Evolutionary conservation across 2,888 invertebrate genomes (phyloP).

Genomic region (Silvanus unidentatus): DNA sequence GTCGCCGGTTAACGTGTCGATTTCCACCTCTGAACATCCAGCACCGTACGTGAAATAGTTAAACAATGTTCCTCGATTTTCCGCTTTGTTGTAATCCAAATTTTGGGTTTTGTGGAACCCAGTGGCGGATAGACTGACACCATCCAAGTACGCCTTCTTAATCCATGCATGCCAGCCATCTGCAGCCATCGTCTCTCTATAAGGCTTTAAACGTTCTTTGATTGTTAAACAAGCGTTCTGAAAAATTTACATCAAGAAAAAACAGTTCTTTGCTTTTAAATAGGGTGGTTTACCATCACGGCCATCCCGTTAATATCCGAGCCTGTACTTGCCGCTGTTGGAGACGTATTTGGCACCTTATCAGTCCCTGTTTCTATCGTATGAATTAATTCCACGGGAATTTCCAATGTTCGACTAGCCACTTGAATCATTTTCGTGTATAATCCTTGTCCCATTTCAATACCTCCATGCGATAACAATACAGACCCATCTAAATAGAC

Average conservation of each 20-base stretch:
- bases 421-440: slow-evolving; percentile 95
- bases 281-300: slow-evolving; percentile 54
- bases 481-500: slow-evolving; percentile 88
- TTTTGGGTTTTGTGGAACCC: slow-evolving; percentile 77
- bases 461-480: slow-evolving; percentile 83
- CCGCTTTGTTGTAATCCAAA: slow-evolving; percentile 65
- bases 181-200: slow-evolving; percentile 69
- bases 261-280: slow-evolving; percentile 1
- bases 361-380: slow-evolving; percentile 81
- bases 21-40: slow-evolving; percentile 83
- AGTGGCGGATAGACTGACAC: slow-evolving; percentile 74
- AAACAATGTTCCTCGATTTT: slow-evolving; percentile 66
- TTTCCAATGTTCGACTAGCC: slow-evolving; percentile 66
- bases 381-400: slow-evolving; percentile 68
- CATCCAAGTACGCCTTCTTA: slow-evolving; percentile 65
- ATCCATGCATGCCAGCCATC: slow-evolving; percentile 85
- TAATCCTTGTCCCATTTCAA: slow-evolving; percentile 95
- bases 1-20: slow-evolving; percentile 91
- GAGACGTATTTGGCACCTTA: slow-evolving; percentile 85
- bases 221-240: slow-evolving; percentile 70
- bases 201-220: slow-evolving; percentile 65
- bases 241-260: background rate
- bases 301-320: slow-evolving; percentile 93
- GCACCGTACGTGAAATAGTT: slow-evolving; percentile 84
- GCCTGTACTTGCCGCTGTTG: slow-evolving; percentile 83